Conservation (phyloP, 2,797 vertebrate species). For the Garrulus glandarius region DNA sequence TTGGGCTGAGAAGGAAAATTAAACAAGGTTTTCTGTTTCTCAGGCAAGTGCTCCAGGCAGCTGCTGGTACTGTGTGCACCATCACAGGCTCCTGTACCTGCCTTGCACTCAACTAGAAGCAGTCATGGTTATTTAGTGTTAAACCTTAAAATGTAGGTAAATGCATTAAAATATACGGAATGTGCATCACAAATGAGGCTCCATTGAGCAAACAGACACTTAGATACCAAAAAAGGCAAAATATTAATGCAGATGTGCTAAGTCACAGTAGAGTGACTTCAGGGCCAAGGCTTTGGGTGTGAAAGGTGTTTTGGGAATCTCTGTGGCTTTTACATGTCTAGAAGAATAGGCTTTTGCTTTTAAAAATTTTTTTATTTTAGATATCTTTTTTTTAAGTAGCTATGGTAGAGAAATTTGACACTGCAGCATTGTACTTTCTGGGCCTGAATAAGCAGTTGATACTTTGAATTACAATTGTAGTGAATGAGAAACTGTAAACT, state of each 20-base stretch:
- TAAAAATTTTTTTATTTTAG: background rate
- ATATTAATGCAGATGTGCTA: background rate
- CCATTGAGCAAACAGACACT: background rate
- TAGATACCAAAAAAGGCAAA: background rate
- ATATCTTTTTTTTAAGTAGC: background rate
- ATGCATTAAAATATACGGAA: background rate
- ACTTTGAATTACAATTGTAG: background rate
- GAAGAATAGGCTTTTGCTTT: background rate
- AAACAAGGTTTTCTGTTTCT: background rate
- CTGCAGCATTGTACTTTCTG: background rate
- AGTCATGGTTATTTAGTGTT: background rate
- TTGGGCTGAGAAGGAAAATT: background rate
- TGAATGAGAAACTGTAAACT: background rate
- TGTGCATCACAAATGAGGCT: background rate
- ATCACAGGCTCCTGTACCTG: background rate
- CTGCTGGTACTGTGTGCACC: fast-evolving
- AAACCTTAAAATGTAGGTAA: background rate
- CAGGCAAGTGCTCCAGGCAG: background rate
- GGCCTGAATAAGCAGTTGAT: background rate
- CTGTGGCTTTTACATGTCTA: background rate
- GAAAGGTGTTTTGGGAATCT: background rate
- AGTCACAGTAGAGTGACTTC: background rate
- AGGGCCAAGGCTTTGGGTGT: background rate
- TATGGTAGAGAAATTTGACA: background rate
- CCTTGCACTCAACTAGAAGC: background rate